These are phyloP conservation scores for Mixornis gularis DNA, from an alignment of 2,113 vertebrate genomes.

Conservation along the genomic window DNA sequence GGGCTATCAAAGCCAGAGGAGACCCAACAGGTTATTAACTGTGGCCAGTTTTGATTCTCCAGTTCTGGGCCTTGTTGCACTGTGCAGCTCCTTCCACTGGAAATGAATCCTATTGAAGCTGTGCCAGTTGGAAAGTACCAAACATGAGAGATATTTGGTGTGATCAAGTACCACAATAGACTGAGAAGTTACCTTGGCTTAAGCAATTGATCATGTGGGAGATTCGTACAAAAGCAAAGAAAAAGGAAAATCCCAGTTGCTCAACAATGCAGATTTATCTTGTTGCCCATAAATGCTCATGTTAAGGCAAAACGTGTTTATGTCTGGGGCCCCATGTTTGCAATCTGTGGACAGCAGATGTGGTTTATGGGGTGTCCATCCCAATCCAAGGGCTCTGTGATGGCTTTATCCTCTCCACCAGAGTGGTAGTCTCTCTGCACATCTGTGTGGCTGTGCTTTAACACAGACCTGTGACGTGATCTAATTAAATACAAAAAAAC, in stretches of 20 bases:
- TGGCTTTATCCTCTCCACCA: not conserved
- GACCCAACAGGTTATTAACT: not conserved
- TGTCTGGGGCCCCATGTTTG: not conserved
- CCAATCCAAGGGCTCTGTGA: not conserved
- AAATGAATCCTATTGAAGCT: not conserved
- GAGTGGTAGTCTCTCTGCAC: not conserved
- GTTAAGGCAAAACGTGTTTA: not conserved
- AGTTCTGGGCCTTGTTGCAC: not conserved
- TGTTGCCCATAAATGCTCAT: not conserved
- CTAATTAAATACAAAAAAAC: not conserved
- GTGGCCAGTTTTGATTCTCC: not conserved
- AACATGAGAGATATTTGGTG: not conserved
- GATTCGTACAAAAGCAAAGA: not conserved
- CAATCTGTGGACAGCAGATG: not conserved
- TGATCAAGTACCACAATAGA: not conserved
- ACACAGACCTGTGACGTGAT: not conserved
- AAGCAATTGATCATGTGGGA: constrained; percentile 12
- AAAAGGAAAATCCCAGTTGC: not conserved
- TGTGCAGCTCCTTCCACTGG: not conserved
- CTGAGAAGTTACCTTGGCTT: constrained; percentile 43
- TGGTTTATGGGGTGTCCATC: not conserved
- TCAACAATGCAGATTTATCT: not conserved
- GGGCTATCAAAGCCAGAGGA: not conserved
- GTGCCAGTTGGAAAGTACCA: accelerated
- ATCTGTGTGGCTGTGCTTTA: not conserved